Conservation (phyloP, 2,113 vertebrate genomes). For the Elachura formosa region DNA sequence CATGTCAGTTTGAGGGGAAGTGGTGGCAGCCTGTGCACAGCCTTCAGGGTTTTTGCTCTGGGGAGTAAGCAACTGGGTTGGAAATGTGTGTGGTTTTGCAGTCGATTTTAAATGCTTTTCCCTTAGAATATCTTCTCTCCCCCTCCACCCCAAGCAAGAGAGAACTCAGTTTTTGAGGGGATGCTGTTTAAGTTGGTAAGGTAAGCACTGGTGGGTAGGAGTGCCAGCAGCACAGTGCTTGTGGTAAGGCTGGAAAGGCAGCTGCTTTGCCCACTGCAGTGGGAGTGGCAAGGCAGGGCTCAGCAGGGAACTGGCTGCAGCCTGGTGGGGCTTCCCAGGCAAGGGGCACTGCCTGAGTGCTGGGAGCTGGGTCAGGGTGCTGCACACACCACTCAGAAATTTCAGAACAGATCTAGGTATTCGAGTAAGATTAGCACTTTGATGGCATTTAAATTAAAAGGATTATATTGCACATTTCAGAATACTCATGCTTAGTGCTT, state of each 20-base stretch:
- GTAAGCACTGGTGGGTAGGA: not conserved
- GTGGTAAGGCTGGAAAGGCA: not conserved
- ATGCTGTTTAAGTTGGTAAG: not conserved
- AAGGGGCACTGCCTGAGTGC: fast-evolving
- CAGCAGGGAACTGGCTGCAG: not conserved
- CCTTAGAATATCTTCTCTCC: not conserved
- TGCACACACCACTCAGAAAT: not conserved
- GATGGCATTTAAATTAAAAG: not conserved
- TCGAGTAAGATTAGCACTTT: not conserved
- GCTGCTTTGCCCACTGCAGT: not conserved
- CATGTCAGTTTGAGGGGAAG: not conserved
- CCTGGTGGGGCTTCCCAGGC: not conserved
- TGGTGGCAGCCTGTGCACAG: not conserved
- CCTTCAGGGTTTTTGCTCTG: not conserved
- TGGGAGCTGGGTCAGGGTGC: not conserved
- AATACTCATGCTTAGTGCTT: not conserved
- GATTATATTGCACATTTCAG: not conserved
- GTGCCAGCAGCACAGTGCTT: not conserved
- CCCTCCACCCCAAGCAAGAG: not conserved
- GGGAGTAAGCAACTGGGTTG: not conserved
- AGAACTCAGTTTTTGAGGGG: not conserved
- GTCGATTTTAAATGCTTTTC: not conserved
- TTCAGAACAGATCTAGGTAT: not conserved
- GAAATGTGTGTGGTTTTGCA: not conserved
- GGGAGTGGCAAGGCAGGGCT: not conserved